These are phyloP conservation scores for Protonibea diacanthus DNA, from an alignment of 2,797 vertebrate species.

Conservation along the genomic window DNA sequence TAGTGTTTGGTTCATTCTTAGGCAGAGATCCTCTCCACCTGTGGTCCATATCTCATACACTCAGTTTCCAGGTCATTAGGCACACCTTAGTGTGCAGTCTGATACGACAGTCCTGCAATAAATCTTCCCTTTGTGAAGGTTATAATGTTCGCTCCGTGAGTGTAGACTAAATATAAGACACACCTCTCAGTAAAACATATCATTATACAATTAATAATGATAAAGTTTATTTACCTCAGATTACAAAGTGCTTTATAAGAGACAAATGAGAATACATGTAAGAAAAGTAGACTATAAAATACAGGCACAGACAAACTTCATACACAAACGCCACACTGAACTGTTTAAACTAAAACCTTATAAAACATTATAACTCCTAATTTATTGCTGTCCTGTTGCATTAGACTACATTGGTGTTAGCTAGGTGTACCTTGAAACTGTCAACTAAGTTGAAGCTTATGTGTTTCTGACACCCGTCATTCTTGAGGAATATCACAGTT, in stretches of 20 bases:
- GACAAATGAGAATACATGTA: background rate
- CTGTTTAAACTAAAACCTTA: background rate
- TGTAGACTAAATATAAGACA: background rate
- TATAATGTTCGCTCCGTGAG: background rate
- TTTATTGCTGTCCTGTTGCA: background rate
- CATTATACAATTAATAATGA: background rate
- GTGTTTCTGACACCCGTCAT: background rate
- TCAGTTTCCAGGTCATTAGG: constrained; percentile 14
- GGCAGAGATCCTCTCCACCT: constrained; percentile 24
- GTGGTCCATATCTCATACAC: constrained; percentile 14
- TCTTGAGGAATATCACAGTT: background rate
- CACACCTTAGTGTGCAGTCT: background rate
- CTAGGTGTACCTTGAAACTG: constrained; percentile 17
- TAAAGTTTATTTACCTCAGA: background rate
- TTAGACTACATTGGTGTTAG: background rate
- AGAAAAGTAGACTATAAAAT: background rate
- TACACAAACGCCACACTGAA: background rate
- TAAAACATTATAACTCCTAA: background rate
- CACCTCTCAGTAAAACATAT: constrained; percentile 4
- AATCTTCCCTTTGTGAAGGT: background rate
- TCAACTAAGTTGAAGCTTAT: background rate
- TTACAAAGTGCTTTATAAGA: background rate
- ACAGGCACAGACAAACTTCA: background rate
- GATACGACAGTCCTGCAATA: background rate
- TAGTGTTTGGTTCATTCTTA: constrained; percentile 87